Evolutionary conservation across 2,888 invertebrate genomes (phyloP), one percentile per base, ranked within the genome.

Genomic region (Parochlus steinenii): DNA sequence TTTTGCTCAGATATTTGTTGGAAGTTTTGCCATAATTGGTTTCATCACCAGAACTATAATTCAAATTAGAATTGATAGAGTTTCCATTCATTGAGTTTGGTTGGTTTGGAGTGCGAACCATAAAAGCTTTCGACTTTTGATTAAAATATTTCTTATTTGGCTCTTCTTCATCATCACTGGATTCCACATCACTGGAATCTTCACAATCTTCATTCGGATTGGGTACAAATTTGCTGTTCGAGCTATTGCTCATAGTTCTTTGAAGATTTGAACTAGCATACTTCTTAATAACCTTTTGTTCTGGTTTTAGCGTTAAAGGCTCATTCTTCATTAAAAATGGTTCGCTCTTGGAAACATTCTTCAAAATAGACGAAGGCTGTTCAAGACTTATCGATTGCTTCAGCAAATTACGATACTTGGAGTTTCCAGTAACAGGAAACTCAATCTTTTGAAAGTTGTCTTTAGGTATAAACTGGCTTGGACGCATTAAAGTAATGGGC

Each of bases 1-100:
- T 81, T 45, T 76, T 77, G 41, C 63, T 68, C 32, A 62, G 62
- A 16, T 36, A 36, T 24, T 36, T 36, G 8, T 29, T 12, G 8
- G 12, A 14, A 20, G 28, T 19, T 14, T 20, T 6, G 7, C 31
- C 22, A 20, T 27, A 12, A 5, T 19, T 28, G 17, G 24, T 30
- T n/a, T 36, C 36, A 36, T 36, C 36, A 8, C 36, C 36, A n/a
- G 36, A 36, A 16, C 36, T 36, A 19, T 36, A 36, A 23, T 36
- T 36, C 6, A 30, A 36, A n/a, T n/a, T n/a, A n/a, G n/a, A n/a
- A n/a, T n/a, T n/a, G n/a, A n/a, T n/a, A n/a, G n/a, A n/a, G n/a
- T 11, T 25, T 33, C 6, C 37, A 31, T 15, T 33, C 14, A 12
- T 15, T n/a, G 28, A 6, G 6, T 12, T 6, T 14, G 6, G 6